These are phyloP conservation scores for Mellivora capensis DNA, from an alignment of 2,113 vertebrate species.

Conservation along the genomic window DNA sequence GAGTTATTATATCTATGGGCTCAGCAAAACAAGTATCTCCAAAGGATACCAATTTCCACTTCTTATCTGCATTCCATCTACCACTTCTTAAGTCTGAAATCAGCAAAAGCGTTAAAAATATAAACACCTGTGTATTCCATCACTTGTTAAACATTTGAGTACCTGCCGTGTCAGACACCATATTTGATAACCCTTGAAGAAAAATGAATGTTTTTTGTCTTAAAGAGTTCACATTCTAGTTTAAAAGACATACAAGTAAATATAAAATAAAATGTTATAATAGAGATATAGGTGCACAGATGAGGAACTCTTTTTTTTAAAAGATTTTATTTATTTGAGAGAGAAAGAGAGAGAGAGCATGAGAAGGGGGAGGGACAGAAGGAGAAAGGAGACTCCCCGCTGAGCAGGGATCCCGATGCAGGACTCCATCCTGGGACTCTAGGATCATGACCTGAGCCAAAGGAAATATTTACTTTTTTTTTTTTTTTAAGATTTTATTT, in stretches of 20 bases:
- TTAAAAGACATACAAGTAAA: background rate
- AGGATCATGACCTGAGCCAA: no score
- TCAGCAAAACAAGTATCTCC: background rate
- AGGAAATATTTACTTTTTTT: no score
- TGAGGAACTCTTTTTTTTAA: background rate
- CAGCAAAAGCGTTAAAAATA: background rate
- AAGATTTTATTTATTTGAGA: no score
- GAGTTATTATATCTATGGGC: background rate
- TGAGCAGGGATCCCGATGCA: no score
- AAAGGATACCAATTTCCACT: background rate
- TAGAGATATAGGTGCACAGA: background rate
- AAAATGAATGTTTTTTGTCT: background rate
- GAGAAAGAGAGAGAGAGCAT: no score
- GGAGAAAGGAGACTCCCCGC: no score
- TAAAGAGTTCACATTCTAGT: background rate
- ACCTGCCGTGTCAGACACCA: background rate
- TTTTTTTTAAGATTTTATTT: no score
- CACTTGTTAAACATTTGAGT: background rate
- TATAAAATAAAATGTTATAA: background rate
- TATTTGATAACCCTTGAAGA: background rate
- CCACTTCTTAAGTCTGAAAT: background rate
- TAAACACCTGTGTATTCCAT: background rate
- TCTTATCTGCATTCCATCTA: background rate
- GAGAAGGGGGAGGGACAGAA: no score
- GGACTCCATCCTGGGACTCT: no score